These are phyloP conservation scores for Idris sp. DNA, from an alignment of 1,140 invertebrate genomes.

Conservation along the genomic window DNA sequence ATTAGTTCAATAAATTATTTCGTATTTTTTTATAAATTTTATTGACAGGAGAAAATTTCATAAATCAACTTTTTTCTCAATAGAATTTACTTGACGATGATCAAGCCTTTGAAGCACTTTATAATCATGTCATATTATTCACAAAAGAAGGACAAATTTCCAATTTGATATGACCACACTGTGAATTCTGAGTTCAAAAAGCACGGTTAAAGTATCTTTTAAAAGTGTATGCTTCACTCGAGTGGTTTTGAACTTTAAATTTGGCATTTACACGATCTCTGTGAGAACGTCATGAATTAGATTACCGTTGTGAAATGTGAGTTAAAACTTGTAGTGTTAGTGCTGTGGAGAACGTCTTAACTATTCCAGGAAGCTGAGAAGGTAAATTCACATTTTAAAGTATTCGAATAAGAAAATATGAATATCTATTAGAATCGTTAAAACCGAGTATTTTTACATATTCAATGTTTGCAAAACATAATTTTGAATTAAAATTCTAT, in stretches of 20 bases:
- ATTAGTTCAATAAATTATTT: constrained; percentile 18
- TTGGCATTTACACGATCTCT: constrained; percentile 18
- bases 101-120: constrained; percentile 32
- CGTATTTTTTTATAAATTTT: background rate
- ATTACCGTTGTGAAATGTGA: constrained; percentile 43
- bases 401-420: no score
- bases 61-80: constrained; percentile 17
- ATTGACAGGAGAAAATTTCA: constrained; percentile 8
- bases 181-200: constrained; percentile 30
- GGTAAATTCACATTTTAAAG: constrained; percentile 16
- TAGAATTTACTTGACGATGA: constrained; percentile 23
- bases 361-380: constrained; percentile 30
- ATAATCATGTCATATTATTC: constrained; percentile 44
- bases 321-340: constrained; percentile 42
- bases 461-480: no score
- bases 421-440: no score
- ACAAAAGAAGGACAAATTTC: constrained; percentile 40
- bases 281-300: constrained; percentile 22
- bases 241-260: constrained; percentile 33
- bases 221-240: constrained; percentile 18
- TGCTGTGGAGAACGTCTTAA: constrained; percentile 24
- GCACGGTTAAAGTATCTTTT: background rate
- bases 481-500: no score
- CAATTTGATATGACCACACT: constrained; percentile 42
- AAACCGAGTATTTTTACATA: no score